Percentiles rank a stretch among this genome's conserved stretches.
phyloP scores from a whole-genome alignment of 2,797 vertebrate genomes.

The Aythya fuligula region DNA sequence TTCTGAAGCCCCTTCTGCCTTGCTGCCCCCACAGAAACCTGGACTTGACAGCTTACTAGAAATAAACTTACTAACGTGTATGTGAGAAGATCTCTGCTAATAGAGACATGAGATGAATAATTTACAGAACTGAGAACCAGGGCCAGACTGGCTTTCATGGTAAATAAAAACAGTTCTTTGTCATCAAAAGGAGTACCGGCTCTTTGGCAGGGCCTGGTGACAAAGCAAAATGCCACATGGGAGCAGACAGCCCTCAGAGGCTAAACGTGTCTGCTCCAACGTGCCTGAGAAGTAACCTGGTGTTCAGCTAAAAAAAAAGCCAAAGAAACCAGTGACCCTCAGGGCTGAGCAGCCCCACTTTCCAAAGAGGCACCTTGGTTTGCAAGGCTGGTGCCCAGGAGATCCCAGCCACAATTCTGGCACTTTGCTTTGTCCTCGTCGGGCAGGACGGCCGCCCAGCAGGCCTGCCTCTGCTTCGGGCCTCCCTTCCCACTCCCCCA shows the following conservation, averaged over 20 bases:
- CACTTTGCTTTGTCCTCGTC: not conserved
- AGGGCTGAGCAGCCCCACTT: not conserved
- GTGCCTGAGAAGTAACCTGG: not conserved
- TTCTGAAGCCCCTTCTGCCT: not conserved
- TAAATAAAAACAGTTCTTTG: slow-evolving; percentile 62
- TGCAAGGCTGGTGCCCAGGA: not conserved
- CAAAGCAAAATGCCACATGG: slow-evolving; percentile 50
- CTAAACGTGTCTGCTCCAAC: slow-evolving; percentile 21
- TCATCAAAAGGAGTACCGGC: slow-evolving; percentile 26
- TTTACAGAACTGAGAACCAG: not conserved
- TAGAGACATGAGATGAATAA: not conserved
- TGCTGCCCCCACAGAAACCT: not conserved
- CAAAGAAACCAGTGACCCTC: not conserved
- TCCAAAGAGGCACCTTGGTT: not conserved
- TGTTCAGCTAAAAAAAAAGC: not conserved
- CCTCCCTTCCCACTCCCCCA: slow-evolving; percentile 42
- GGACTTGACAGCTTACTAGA: not conserved
- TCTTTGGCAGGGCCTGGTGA: slow-evolving; percentile 49
- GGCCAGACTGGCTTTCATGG: slow-evolving; percentile 27
- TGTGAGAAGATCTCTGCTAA: not conserved
- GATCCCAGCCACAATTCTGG: not conserved
- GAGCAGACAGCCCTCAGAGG: not conserved
- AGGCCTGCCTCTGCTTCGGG: slow-evolving; percentile 44
- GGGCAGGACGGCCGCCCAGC: slow-evolving; percentile 20
- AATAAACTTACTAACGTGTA: not conserved